Base-by-base conservation (phyloP, 2,113 vertebrate species). In the Thamnaconus septentrionalis region DNA sequence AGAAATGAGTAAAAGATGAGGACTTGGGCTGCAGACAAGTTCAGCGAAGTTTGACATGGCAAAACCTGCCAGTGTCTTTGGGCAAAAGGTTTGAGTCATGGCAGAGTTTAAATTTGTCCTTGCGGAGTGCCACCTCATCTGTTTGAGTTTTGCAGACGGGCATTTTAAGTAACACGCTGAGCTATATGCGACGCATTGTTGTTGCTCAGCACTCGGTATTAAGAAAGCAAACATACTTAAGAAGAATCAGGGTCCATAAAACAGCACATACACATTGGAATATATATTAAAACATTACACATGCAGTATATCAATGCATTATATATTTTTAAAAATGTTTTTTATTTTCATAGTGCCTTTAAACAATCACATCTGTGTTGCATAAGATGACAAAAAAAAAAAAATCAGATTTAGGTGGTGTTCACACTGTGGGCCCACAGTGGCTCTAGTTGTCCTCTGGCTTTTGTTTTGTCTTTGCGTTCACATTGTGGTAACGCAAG, bases 1-100 rank as follows among this genome's bases (percentile, higher is more conserved):
- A 85, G 73, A 83, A 79, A 79, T 52, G 56, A 80, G 74, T 79
- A 78, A 88, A 87, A 81, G 73, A 80, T 79, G 76, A 86, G 11
- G 18, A 80, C 78, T 56, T 61, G 59, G 53, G 70, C 55, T 77
- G 8, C 61, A 41, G 39, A 4, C 18, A 31, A 40, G 49, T 43
- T 44, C 45, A 50, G 64, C 61, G 43, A 69, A 59, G 70, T 7
- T 12, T 45, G 18, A 31, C 59, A 44, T 39, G 7, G 54, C n/a
- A 47, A 53, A 61, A 45, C 9, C 41, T 49, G 18, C 42, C 41
- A 40, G n/a, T 47, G 8, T 8, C 64, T 9, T 9, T 46, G 56
- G 51, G 47, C n/a, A 61, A 5, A 40, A 18, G 4, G 18, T 12
- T 48, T 67, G 55, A 55, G 41, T 56, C 47, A 53, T 10, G 8